Conservation (phyloP, 2,113 vertebrate genomes). For the Oreochromis aureus region DNA sequence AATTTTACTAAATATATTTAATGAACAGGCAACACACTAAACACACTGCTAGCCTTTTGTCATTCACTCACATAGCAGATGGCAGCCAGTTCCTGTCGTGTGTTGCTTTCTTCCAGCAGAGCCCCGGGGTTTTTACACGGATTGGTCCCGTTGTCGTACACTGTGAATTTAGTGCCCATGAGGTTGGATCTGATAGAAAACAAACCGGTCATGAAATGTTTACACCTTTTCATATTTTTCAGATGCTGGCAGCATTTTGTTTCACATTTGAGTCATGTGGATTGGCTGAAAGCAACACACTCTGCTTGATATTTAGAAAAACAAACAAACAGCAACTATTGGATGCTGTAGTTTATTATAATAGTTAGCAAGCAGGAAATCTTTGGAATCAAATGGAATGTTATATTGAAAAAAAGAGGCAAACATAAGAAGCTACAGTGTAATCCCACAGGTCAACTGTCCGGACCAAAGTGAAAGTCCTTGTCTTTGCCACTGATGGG, state of each 20-base stretch:
- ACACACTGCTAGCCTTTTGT: neutral
- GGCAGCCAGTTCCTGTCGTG: conserved; percentile 89
- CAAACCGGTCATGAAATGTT: neutral
- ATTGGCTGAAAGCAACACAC: neutral
- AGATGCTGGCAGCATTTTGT: neutral
- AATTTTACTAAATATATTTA: neutral
- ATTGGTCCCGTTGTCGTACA: conserved; percentile 89
- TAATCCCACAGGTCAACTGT: neutral
- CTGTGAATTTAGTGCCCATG: conserved; percentile 96
- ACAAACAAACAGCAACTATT: neutral
- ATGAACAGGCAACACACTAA: neutral
- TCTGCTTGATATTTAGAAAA: neutral
- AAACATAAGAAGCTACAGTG: neutral
- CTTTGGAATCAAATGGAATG: neutral
- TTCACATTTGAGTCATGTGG: neutral
- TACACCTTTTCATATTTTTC: neutral
- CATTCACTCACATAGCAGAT: conserved; percentile 85
- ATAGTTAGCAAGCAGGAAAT: neutral
- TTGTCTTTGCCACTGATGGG: neutral
- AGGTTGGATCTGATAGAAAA: conserved; percentile 83
- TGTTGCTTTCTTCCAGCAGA: conserved; percentile 79
- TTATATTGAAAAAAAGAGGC: neutral
- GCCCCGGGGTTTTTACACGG: conserved; percentile 81
- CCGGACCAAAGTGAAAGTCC: neutral
- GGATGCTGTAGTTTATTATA: neutral